These are phyloP conservation scores for Otolemur garnettii DNA, from an alignment of 2,113 vertebrate genomes.

Conservation along the genomic window DNA sequence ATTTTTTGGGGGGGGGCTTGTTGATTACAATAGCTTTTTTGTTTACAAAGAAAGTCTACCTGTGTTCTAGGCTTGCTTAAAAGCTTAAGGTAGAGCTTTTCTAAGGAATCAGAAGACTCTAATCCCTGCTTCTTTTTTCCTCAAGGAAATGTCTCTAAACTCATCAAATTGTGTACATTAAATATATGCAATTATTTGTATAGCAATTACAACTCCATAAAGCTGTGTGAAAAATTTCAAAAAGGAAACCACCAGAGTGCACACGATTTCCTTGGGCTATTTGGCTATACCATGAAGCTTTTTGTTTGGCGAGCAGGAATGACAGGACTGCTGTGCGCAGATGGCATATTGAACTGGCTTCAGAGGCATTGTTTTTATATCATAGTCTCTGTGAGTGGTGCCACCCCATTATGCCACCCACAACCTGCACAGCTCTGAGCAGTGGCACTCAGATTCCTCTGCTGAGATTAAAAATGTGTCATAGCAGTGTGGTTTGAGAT, in stretches of 20 bases:
- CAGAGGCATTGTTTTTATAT: neutral
- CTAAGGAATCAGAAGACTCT: slow-evolving; percentile 29
- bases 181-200: neutral
- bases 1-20: slow-evolving; percentile 81
- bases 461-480: neutral
- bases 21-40: slow-evolving; percentile 79
- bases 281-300: neutral
- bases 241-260: neutral
- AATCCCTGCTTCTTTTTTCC: neutral
- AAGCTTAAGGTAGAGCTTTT: slow-evolving; percentile 78
- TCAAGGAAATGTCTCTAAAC: neutral
- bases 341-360: neutral
- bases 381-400: neutral
- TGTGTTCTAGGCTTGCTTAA: slow-evolving; percentile 78
- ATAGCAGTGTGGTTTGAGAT: neutral
- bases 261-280: neutral
- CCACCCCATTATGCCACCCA: neutral
- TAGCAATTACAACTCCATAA: neutral
- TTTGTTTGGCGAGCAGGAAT: neutral
- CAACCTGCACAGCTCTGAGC: neutral
- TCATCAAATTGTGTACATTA: neutral
- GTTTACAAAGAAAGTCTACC: slow-evolving; percentile 85
- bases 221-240: neutral
- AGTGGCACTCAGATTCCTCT: neutral
- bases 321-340: neutral